Percentiles rank a stretch among this genome's conserved stretches.
phyloP scores from a whole-genome alignment of 2,888 invertebrate species.

The Acronicta aceris region DNA sequence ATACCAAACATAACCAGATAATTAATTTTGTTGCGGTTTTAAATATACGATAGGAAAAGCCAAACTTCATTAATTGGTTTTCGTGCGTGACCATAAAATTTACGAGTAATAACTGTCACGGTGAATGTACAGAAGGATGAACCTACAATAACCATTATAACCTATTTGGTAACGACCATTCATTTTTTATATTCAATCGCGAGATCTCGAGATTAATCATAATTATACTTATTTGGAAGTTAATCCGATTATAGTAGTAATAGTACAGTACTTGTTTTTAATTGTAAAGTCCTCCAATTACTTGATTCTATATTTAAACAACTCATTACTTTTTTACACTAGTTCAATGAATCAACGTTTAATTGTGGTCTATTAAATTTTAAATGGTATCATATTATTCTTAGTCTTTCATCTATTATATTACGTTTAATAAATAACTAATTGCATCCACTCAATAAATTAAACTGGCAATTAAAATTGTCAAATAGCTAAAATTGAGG shows the following conservation, averaged over 20 bases:
- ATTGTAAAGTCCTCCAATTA: conserved; percentile 45
- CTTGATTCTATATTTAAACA: conserved; percentile 45
- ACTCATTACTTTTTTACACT: conserved; percentile 44
- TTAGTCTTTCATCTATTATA: conserved; percentile 20
- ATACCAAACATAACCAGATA: too few species aligned
- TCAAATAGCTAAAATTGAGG: conserved; percentile 20
- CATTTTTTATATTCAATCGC: conserved; percentile 9
- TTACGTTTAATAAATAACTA: conserved; percentile 16
- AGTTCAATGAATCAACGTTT: conserved; percentile 39
- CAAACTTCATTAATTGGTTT: too few species aligned
- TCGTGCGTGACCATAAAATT: too few species aligned
- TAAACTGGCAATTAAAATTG: conserved; percentile 23
- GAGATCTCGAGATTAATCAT: conserved; percentile 14
- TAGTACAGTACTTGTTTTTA: conserved; percentile 37
- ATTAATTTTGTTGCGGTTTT: too few species aligned
- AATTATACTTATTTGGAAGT: conserved; percentile 25
- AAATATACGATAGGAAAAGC: too few species aligned
- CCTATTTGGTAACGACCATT: too few species aligned
- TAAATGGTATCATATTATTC: conserved; percentile 21
- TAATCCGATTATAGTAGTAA: conserved; percentile 29
- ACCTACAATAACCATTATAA: too few species aligned
- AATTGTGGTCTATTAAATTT: conserved; percentile 45
- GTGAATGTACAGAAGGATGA: too few species aligned
- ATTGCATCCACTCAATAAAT: conserved; percentile 27
- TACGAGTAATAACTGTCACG: too few species aligned